phyloP scores from a whole-genome alignment of 2,888 invertebrate species.

The Lycophotia porphyrea region DNA sequence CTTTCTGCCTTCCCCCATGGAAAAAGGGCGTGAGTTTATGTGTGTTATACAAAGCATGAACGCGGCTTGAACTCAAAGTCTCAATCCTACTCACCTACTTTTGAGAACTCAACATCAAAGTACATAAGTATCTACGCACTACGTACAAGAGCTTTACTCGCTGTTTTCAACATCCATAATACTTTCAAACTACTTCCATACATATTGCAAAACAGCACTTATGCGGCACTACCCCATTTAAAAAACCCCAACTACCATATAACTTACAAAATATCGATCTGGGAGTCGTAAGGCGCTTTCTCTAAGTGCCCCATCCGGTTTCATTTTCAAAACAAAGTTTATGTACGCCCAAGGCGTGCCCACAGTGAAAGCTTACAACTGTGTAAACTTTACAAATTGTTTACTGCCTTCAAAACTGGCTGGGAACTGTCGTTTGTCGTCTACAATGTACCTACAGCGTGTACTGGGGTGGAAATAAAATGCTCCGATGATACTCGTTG shows the following conservation, averaged over 20 bases:
- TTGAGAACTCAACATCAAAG: not conserved
- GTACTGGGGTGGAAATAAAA: constrained; percentile 61
- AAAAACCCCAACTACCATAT: constrained; percentile 49
- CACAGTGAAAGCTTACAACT: constrained; percentile 68
- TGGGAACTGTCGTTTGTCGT: constrained; percentile 69
- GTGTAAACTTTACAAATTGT: constrained; percentile 71
- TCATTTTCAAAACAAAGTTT: constrained; percentile 69
- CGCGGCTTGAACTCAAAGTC: not conserved
- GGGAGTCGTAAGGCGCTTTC: constrained; percentile 67
- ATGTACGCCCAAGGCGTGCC: constrained; percentile 58
- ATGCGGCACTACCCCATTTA: constrained; percentile 39
- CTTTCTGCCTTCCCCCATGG: no score
- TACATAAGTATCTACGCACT: constrained; percentile 11
- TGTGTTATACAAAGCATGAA: no score
- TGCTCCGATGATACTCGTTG: constrained; percentile 25
- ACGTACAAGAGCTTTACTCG: constrained; percentile 14
- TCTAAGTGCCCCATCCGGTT: constrained; percentile 68
- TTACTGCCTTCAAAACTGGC: constrained; percentile 69
- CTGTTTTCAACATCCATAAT: constrained; percentile 31
- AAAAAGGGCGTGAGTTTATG: no score
- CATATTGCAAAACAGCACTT: constrained; percentile 34
- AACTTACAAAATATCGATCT: constrained; percentile 66
- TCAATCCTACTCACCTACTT: not conserved
- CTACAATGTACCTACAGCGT: constrained; percentile 59
- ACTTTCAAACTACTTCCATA: constrained; percentile 32